These are phyloP conservation scores for Apus apus DNA, from an alignment of 2,113 vertebrate genomes.

Conservation along the genomic window DNA sequence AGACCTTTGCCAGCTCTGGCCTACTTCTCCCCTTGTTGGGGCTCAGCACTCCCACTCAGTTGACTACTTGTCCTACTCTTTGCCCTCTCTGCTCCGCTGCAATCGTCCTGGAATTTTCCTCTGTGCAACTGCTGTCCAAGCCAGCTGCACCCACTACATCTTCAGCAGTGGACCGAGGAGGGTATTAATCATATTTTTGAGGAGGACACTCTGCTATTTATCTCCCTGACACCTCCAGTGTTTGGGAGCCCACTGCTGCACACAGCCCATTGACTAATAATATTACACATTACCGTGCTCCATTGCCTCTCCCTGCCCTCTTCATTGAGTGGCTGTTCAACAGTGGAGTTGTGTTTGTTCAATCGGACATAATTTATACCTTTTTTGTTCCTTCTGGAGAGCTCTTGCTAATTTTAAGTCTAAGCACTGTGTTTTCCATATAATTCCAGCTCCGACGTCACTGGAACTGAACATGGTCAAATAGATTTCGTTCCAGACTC, in stretches of 20 bases:
- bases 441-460: slow-evolving; percentile 38
- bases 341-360: slow-evolving; percentile 92
- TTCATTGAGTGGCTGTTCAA: slow-evolving; percentile 98
- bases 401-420: slow-evolving; percentile 73
- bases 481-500: not conserved
- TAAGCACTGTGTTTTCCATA: not conserved
- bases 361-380: slow-evolving; percentile 95
- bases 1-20: slow-evolving; percentile 50
- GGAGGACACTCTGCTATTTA: slow-evolving; percentile 99
- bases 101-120: slow-evolving; percentile 86
- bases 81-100: slow-evolving; percentile 97
- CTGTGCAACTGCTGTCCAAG: slow-evolving; percentile 93
- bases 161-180: slow-evolving; percentile 97
- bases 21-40: slow-evolving; percentile 44
- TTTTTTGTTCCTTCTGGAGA: slow-evolving; percentile 75
- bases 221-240: slow-evolving; percentile 99
- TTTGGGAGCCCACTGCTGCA: slow-evolving; percentile 93
- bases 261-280: slow-evolving; percentile 99
- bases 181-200: slow-evolving; percentile 99
- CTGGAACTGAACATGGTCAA: slow-evolving; percentile 15
- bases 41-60: slow-evolving; percentile 68
- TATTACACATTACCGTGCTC: slow-evolving; percentile 99
- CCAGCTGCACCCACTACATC: slow-evolving; percentile 99
- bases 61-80: slow-evolving; percentile 93
- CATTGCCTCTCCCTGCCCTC: slow-evolving; percentile 99